A percentile compares a stretch with the other conserved stretches of the same genome.
These are phyloP conservation scores for Latrodectus hesperus DNA, from an alignment of 2,888 invertebrate species.

Conservation along the genomic window DNA sequence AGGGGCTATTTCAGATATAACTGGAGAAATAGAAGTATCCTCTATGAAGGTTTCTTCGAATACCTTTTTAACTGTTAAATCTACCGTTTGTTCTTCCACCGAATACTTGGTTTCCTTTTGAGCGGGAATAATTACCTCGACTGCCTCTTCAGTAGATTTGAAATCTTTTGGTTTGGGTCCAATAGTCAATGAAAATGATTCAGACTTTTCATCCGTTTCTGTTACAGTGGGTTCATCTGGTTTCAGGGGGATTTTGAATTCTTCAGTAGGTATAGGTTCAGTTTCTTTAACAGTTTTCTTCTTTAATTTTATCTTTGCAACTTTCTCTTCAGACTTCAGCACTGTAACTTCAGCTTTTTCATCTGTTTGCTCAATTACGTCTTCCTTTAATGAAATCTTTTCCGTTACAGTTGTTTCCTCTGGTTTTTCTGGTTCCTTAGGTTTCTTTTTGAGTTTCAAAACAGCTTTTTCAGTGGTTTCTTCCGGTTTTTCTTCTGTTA, in stretches of 20 bases:
- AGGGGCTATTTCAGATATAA: conserved; percentile 28
- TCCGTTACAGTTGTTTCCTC: conserved; percentile 23
- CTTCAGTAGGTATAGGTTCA: conserved; percentile 10
- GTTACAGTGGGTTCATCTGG: conserved; percentile 8
- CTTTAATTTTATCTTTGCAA: conserved; percentile 41
- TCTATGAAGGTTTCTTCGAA: conserved; percentile 11
- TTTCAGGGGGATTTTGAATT: conserved; percentile 43
- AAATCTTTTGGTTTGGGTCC: conserved; percentile 35
- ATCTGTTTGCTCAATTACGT: background rate
- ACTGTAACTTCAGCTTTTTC: conserved; percentile 1
- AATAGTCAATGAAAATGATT: conserved; percentile 53
- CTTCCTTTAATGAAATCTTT: background rate
- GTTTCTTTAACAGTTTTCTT: conserved; percentile 70
- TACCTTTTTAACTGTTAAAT: conserved; percentile 67
- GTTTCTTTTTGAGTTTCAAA: conserved; percentile 40
- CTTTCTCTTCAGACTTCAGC: conserved; percentile 57
- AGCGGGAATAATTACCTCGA: conserved; percentile 34
- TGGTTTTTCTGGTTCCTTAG: conserved; percentile 26
- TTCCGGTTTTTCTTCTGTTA: conserved; percentile 46
- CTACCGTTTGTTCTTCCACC: conserved; percentile 63
- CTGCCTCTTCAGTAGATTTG: conserved; percentile 19
- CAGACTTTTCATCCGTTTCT: conserved; percentile 27
- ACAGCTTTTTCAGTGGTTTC: conserved; percentile 17
- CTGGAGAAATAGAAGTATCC: conserved; percentile 10
- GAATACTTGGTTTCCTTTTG: conserved; percentile 43